Percentiles rank a stretch among this genome's conserved stretches.
Conservation (phyloP, 2,888 invertebrate species). For the Laspeyria flexula region DNA sequence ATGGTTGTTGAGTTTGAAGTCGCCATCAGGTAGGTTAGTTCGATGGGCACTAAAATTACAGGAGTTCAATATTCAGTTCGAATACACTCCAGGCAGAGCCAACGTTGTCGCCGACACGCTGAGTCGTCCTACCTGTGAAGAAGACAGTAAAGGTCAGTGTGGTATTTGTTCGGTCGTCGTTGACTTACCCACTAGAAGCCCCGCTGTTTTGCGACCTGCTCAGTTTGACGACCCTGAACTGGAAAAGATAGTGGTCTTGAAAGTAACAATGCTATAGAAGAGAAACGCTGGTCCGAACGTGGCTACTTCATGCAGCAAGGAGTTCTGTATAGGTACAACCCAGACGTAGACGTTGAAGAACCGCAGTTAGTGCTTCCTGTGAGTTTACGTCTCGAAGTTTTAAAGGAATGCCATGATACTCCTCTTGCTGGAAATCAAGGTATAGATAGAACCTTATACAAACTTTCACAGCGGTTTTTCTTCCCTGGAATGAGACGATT, state of each 20-base stretch:
- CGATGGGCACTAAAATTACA: constrained; percentile 1
- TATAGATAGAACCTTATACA: constrained; percentile 15
- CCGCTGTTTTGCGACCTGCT: background rate
- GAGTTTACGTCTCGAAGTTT: background rate
- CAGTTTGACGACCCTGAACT: constrained; percentile 1
- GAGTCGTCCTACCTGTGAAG: constrained; percentile 1
- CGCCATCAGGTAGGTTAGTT: constrained; percentile 2
- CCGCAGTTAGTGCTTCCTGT: no score
- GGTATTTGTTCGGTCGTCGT: constrained; percentile 3
- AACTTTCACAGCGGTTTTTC: constrained; percentile 4
- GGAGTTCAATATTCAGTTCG: background rate
- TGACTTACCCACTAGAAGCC: constrained; percentile 1
- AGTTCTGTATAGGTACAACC: no score
- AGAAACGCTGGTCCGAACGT: background rate
- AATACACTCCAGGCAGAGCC: constrained; percentile 8
- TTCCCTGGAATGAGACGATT: constrained; percentile 28
- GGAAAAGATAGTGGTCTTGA: background rate
- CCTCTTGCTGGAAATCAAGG: constrained; percentile 19
- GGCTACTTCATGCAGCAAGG: constrained; percentile 4
- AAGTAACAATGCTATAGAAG: background rate
- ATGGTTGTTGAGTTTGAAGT: background rate
- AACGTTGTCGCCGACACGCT: constrained; percentile 8
- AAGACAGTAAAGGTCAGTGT: background rate
- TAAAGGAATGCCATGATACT: constrained; percentile 19
- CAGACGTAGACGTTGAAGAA: no score